These are phyloP conservation scores for Tetragnatha montana DNA, from an alignment of 2,888 invertebrate genomes.

Conservation along the genomic window DNA sequence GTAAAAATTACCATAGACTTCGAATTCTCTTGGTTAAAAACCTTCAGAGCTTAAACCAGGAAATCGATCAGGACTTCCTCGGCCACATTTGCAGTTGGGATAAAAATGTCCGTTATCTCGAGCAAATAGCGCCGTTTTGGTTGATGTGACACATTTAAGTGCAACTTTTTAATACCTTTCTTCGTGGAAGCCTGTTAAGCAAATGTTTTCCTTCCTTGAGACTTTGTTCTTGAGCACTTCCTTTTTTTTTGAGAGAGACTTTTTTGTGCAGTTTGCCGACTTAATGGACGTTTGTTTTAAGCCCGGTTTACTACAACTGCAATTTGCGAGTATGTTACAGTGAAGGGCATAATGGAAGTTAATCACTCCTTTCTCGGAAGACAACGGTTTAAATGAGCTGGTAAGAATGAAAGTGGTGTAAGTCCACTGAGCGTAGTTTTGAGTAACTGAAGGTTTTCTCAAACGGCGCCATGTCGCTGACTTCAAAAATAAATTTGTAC, in stretches of 20 bases:
- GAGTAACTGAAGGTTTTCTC: too few species aligned
- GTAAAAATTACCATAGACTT: too few species aligned
- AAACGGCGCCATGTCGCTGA: too few species aligned
- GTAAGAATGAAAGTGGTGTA: too few species aligned
- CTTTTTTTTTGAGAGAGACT: slow-evolving; percentile 4
- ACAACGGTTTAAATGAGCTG: background rate
- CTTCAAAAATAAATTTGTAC: too few species aligned
- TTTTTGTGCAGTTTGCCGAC: slow-evolving; percentile 29
- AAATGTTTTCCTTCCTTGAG: slow-evolving; percentile 40
- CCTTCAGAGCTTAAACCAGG: too few species aligned
- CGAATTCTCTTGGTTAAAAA: too few species aligned
- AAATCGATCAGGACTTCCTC: background rate
- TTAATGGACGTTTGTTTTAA: slow-evolving; percentile 21
- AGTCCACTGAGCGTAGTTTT: too few species aligned
- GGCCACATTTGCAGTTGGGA: slow-evolving; percentile 3
- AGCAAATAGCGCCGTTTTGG: slow-evolving; percentile 8
- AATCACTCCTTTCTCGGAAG: background rate
- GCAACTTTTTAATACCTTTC: background rate
- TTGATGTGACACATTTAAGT: slow-evolving; percentile 26
- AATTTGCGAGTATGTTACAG: background rate
- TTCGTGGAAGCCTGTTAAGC: slow-evolving; percentile 17
- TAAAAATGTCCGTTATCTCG: slow-evolving; percentile 4
- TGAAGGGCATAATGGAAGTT: background rate
- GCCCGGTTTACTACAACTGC: background rate
- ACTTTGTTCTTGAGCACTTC: background rate